phyloP scores from a whole-genome alignment of 2,113 vertebrate species.

The Etia nguti region DNA sequence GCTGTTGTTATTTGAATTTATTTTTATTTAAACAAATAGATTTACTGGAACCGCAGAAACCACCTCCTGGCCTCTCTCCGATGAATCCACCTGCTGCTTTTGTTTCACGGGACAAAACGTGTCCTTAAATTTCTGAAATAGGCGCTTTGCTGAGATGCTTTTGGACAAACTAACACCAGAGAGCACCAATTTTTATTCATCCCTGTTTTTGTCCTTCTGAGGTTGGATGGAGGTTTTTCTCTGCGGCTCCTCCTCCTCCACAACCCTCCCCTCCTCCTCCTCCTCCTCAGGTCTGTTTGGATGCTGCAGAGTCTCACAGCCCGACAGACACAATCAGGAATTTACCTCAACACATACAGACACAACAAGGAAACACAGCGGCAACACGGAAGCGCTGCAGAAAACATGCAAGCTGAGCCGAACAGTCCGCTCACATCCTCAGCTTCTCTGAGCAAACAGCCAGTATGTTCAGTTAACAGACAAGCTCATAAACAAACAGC shows the following conservation, averaged over 20 bases:
- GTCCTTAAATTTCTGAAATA: not conserved
- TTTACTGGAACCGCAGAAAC: not conserved
- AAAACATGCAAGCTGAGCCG: not conserved
- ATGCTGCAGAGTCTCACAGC: not conserved
- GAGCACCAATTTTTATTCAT: not conserved
- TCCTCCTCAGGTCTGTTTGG: not conserved
- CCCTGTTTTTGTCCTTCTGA: not conserved
- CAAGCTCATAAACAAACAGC: not conserved
- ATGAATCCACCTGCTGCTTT: not conserved
- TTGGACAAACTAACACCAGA: not conserved
- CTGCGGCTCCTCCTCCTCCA: not conserved
- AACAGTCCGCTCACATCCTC: not conserved
- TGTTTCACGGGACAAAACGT: not conserved
- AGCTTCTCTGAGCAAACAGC: not conserved
- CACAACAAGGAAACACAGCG: not conserved
- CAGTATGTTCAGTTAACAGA: not conserved
- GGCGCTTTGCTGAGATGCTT: not conserved
- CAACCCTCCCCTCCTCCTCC: not conserved
- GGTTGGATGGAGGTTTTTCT: not conserved
- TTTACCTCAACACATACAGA: not conserved
- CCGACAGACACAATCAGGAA: not conserved
- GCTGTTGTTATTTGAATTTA: not conserved
- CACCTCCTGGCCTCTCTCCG: not conserved
- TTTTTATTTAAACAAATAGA: not conserved
- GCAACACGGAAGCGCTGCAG: not conserved